Evolutionary conservation across 2,888 invertebrate species (phyloP).

Genomic region (Chromoteleia sp.): DNA sequence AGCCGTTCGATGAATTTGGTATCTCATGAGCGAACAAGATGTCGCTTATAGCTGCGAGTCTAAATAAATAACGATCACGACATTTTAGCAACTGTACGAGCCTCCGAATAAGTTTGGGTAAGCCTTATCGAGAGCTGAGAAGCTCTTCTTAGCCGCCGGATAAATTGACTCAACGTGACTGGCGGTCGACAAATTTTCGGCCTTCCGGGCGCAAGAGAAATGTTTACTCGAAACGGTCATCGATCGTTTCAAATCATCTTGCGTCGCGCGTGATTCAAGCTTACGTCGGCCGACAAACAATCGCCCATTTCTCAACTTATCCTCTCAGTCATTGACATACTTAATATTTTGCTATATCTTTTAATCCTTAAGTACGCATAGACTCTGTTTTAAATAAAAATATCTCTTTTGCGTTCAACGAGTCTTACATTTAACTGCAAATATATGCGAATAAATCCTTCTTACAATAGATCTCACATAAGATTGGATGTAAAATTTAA

Average conservation of each 20-base stretch:
- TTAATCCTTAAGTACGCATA: too few relatives aligned
- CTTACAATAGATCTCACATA: too few relatives aligned
- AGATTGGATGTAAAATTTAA: too few relatives aligned
- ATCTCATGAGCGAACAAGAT: slow-evolving; percentile 63
- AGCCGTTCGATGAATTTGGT: slow-evolving; percentile 80
- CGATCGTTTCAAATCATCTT: slow-evolving; percentile 66
- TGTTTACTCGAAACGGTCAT: slow-evolving; percentile 65
- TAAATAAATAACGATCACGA: slow-evolving; percentile 79
- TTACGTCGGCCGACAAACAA: slow-evolving; percentile 35
- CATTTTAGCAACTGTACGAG: slow-evolving; percentile 72
- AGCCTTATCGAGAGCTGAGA: slow-evolving; percentile 70
- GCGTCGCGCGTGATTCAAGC: slow-evolving; percentile 47
- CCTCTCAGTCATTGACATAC: too few relatives aligned
- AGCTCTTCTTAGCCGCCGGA: slow-evolving; percentile 75
- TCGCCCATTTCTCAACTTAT: slow-evolving; percentile 5
- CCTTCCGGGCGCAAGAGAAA: slow-evolving; percentile 68
- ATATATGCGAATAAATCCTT: too few relatives aligned
- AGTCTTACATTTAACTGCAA: too few relatives aligned
- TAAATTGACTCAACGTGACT: slow-evolving; percentile 81
- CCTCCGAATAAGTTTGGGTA: slow-evolving; percentile 61
- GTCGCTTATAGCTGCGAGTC: slow-evolving; percentile 72
- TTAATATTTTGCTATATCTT: too few relatives aligned
- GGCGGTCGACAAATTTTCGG: slow-evolving; percentile 79
- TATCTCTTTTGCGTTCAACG: too few relatives aligned
- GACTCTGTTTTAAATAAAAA: too few relatives aligned